Conservation (phyloP, 2,797 vertebrate species). For the Hozukius guyotensis region DNA sequence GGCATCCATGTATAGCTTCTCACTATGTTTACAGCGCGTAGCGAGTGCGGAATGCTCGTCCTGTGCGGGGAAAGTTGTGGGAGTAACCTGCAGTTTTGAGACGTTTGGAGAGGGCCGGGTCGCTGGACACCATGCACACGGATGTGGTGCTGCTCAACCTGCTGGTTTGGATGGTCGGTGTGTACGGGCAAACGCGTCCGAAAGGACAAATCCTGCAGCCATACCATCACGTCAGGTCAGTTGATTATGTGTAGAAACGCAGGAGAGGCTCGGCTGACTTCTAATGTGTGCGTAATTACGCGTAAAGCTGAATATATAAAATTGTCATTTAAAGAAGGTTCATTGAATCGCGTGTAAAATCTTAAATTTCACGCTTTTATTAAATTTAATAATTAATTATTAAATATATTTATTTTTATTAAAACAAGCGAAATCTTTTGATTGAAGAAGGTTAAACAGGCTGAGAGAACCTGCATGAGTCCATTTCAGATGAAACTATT, state of each 20-base stretch:
- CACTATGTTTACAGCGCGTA: slow-evolving; percentile 76
- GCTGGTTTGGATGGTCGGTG: slow-evolving; percentile 82
- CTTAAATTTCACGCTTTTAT: background rate
- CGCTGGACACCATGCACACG: slow-evolving; percentile 84
- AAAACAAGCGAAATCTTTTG: background rate
- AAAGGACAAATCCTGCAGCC: slow-evolving; percentile 78
- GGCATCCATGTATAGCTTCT: slow-evolving; percentile 67
- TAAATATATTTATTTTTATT: too few relatives aligned
- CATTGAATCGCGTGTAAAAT: background rate
- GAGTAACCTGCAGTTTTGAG: slow-evolving; percentile 59
- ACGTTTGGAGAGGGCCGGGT: slow-evolving; percentile 59
- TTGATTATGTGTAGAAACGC: background rate
- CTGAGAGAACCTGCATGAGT: background rate
- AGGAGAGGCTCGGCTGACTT: background rate
- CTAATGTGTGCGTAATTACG: background rate
- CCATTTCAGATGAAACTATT: background rate
- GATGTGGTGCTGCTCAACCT: slow-evolving; percentile 82
- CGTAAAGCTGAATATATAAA: background rate
- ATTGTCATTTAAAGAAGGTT: background rate
- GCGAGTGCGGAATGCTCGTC: slow-evolving; percentile 67
- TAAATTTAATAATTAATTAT: background rate
- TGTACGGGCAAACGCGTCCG: slow-evolving; percentile 75
- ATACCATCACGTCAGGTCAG: slow-evolving; percentile 86
- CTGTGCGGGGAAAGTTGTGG: slow-evolving; percentile 57
- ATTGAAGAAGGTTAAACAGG: background rate